Base-by-base conservation (phyloP, 2,113 vertebrate genomes). In the Tor tambroides region DNA sequence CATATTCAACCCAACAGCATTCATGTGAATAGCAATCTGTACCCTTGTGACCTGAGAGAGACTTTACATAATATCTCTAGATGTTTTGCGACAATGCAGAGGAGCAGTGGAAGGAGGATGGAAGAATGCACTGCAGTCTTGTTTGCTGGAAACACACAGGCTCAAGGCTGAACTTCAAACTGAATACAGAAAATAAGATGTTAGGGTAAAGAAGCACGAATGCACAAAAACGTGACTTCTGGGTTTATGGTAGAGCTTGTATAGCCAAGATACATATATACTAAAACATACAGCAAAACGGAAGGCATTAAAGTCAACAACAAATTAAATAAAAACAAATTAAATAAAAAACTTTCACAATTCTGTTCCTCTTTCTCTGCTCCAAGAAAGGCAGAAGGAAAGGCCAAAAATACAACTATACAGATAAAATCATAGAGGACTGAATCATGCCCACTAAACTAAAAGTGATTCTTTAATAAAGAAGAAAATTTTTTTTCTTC, bases 11-110 rank as follows among this genome's bases (percentile, higher is more conserved):
- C 84, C 85, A 77, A 91, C 89, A 91, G 91, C 89, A 87, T 90
- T 91, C 84, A 91, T 80, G 59, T 91, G 91, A 94, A 92, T 91
- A 93, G 91, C 90, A 91, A 93, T 89, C 91, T 91, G 92, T 92
- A 90, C 92, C 93, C 91, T 91, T 92, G 91, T 91, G 93, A 93
- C 93, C 93, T 92, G 89, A 86, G 90, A 87, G 86, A 79, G 77
- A 8, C 90, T 92, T 91, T 87, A 91, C 91, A 91, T 91, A 90
- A 90, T 92, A 88, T 87, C 79, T 87, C 87, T 92, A 89, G 92
- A 89, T 90, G 91, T 87, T 67, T 65, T 23, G 89, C 89, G 88
- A 94, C 92, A 94, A 93, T 92, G 83, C 85, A 89, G 91, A 87
- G 87, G 88, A 63, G 71, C 65, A 75, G 83, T 74, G 74, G 74